Conservation (phyloP, 2,888 invertebrate species). For the Eupelmus urozonus region DNA sequence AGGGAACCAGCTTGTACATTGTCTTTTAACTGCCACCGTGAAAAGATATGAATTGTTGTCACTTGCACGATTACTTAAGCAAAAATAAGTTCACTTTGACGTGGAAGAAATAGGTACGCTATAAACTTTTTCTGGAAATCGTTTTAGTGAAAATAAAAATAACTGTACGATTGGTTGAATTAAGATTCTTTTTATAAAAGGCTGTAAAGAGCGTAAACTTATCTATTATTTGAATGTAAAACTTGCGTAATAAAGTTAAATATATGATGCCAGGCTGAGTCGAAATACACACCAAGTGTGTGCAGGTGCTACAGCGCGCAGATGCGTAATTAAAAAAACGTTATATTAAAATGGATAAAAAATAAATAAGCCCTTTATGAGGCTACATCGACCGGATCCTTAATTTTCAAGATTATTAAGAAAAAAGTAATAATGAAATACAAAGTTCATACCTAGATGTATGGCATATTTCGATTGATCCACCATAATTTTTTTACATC, state of each 20-base stretch:
- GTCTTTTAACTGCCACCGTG: slow-evolving; percentile 29
- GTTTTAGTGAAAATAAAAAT: slow-evolving; percentile 20
- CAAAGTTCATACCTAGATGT: slow-evolving; percentile 44
- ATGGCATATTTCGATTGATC: slow-evolving; percentile 54
- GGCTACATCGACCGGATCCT: slow-evolving; percentile 35
- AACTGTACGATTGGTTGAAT: slow-evolving; percentile 35
- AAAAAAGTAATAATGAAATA: slow-evolving; percentile 25
- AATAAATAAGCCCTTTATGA: slow-evolving; percentile 27
- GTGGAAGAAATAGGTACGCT: no score
- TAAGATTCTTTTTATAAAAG: slow-evolving; percentile 50
- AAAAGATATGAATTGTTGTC: slow-evolving; percentile 17
- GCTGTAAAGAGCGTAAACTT: slow-evolving; percentile 41
- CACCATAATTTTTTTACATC: slow-evolving; percentile 59
- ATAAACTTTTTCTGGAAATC: no score
- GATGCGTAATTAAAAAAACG: slow-evolving; percentile 5
- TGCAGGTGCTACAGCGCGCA: slow-evolving; percentile 50
- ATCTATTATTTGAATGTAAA: slow-evolving; percentile 44
- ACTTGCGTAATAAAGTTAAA: slow-evolving; percentile 25
- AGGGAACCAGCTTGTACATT: not conserved
- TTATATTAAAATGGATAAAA: slow-evolving; percentile 12
- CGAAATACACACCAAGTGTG: slow-evolving; percentile 57
- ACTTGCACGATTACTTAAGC: slow-evolving; percentile 45
- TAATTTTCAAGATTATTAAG: slow-evolving; percentile 51
- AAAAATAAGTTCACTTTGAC: slow-evolving; percentile 16
- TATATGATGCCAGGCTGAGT: slow-evolving; percentile 32